Conservation (phyloP, 2,888 invertebrate genomes). For the Xanthorhoe designata region DNA sequence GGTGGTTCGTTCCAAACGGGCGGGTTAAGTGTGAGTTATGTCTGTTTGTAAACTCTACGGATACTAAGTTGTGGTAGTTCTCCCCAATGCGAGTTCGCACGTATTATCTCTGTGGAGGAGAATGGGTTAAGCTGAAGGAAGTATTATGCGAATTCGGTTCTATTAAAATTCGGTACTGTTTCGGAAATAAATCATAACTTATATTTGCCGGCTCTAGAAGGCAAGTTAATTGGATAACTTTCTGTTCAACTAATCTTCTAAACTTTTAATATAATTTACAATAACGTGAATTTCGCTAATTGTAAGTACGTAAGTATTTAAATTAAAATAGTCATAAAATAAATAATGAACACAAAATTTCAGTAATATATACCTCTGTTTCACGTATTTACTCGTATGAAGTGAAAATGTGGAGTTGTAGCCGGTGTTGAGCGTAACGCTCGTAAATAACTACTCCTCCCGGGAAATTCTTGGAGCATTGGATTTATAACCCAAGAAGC, state of each 20-base stretch:
- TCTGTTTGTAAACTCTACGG: conserved; percentile 29
- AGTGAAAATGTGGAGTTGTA: conserved; percentile 20
- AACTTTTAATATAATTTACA: not conserved
- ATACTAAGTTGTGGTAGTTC: conserved; percentile 22
- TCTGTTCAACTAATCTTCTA: not conserved
- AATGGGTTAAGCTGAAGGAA: conserved; percentile 6
- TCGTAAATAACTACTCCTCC: conserved; percentile 34
- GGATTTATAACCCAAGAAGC: conserved; percentile 34
- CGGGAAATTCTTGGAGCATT: conserved; percentile 37
- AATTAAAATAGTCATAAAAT: no score
- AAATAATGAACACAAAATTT: no score
- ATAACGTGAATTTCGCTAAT: no score
- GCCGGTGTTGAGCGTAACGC: conserved; percentile 14
- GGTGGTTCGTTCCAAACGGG: conserved; percentile 16
- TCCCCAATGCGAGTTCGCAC: conserved; percentile 11
- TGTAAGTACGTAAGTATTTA: no score
- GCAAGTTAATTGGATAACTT: not conserved
- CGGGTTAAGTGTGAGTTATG: conserved; percentile 35
- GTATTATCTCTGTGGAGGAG: conserved; percentile 5
- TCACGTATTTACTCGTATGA: conserved; percentile 6
- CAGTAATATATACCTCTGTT: not conserved
- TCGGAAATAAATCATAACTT: not conserved
- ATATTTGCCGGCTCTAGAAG: not conserved
- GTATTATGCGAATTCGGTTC: not conserved
- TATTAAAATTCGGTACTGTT: not conserved